phyloP scores from a whole-genome alignment of 2,888 invertebrate species.

The Drosophila gaucha region DNA sequence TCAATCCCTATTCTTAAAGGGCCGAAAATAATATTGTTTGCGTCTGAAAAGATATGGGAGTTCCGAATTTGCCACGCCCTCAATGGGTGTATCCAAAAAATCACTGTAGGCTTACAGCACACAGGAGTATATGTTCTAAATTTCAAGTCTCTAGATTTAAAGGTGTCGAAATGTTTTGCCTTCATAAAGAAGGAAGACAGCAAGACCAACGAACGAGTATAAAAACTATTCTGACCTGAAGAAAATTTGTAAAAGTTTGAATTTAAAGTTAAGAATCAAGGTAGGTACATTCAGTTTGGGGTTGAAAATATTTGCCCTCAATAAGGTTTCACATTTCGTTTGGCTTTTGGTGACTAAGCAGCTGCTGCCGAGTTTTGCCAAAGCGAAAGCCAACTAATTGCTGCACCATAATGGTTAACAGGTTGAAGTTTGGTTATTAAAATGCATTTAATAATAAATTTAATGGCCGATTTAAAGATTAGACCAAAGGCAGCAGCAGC shows the following conservation, averaged over 20 bases:
- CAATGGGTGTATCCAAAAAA: too few relatives aligned
- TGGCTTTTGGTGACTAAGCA: conserved; percentile 7
- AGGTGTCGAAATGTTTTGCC: too few relatives aligned
- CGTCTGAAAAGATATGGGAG: too few relatives aligned
- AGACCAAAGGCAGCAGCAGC: conserved; percentile 31
- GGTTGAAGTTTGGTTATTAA: conserved; percentile 57
- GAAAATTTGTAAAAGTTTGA: too few relatives aligned
- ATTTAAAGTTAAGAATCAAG: neutral
- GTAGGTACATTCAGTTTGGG: neutral
- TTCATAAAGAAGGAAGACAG: too few relatives aligned
- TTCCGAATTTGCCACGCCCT: too few relatives aligned
- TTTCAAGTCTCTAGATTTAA: too few relatives aligned
- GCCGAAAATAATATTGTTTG: too few relatives aligned
- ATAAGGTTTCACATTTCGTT: neutral
- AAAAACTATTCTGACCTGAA: neutral
- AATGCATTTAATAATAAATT: conserved; percentile 65
- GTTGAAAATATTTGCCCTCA: neutral
- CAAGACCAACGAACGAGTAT: too few relatives aligned
- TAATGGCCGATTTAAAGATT: conserved; percentile 76
- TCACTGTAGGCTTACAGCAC: too few relatives aligned
- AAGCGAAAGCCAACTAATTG: conserved; percentile 63
- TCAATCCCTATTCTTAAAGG: too few relatives aligned
- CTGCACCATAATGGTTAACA: conserved; percentile 11
- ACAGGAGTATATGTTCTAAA: too few relatives aligned
- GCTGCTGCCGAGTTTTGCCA: conserved; percentile 11